Percentiles rank a stretch among this genome's conserved stretches.
Evolutionary conservation across 2,797 vertebrate genomes (phyloP).

Genomic region (Limnodromus scolopaceus): DNA sequence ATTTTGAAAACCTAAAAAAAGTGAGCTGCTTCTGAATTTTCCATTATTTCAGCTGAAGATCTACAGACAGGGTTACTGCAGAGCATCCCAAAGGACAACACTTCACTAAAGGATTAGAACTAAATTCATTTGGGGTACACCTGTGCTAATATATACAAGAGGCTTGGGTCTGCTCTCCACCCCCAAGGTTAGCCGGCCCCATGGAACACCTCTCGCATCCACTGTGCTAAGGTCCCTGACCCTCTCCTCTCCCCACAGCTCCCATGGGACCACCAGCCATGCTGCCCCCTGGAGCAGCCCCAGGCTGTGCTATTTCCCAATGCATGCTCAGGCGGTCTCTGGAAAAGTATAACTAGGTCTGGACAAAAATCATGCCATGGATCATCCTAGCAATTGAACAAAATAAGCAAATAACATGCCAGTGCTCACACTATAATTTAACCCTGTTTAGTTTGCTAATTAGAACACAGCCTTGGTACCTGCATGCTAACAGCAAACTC

Average conservation of each 20-base stretch:
- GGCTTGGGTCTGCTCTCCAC: not conserved
- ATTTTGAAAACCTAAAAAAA: not conserved
- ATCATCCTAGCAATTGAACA: not conserved
- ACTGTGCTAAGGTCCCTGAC: not conserved
- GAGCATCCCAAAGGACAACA: not conserved
- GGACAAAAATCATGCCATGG: not conserved
- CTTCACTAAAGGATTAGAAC: not conserved
- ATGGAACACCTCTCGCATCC: rapidly evolving
- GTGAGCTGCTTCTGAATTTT: not conserved
- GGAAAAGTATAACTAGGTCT: not conserved
- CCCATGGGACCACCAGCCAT: not conserved
- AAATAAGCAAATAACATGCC: not conserved
- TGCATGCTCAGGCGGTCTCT: rapidly evolving
- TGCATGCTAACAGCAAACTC: not conserved
- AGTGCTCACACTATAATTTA: not conserved
- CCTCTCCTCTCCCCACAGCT: rapidly evolving
- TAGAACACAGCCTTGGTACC: not conserved
- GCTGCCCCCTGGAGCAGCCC: not conserved
- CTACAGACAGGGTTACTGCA: rapidly evolving
- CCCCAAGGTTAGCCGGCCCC: no score
- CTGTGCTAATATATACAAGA: not conserved
- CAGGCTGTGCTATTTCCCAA: not conserved
- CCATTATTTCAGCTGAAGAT: not conserved
- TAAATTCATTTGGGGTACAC: not conserved
- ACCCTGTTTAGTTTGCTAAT: not conserved